phyloP scores from a whole-genome alignment of 2,888 invertebrate genomes.

The Halictus ligatus region DNA sequence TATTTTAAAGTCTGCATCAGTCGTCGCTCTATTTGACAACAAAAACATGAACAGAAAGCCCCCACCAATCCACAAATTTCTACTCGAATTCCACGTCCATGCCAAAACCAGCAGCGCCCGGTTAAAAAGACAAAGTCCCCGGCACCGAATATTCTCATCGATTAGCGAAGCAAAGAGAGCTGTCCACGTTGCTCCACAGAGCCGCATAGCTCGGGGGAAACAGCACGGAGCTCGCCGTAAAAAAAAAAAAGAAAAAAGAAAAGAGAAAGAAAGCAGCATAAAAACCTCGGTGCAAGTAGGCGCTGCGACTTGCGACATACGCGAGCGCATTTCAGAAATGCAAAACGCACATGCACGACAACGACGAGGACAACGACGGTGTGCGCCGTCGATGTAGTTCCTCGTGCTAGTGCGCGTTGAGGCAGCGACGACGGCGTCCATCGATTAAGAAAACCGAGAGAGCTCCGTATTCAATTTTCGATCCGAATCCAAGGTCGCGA shows the following conservation, averaged over 20 bases:
- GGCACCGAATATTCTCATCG: neutral
- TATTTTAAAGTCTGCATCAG: too few species aligned
- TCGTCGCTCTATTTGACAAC: too few species aligned
- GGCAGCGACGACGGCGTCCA: constrained; percentile 20
- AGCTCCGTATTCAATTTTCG: constrained; percentile 46
- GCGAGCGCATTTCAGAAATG: constrained; percentile 51
- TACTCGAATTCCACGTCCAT: neutral
- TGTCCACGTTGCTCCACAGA: neutral
- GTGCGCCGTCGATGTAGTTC: too few species aligned
- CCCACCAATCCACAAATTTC: neutral
- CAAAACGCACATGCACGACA: constrained; percentile 47
- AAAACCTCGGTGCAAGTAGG: constrained; percentile 38
- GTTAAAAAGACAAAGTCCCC: neutral
- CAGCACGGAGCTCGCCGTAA: neutral
- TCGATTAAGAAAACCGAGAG: constrained; percentile 33
- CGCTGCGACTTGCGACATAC: constrained; percentile 47
- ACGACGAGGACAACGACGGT: neutral
- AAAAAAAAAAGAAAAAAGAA: neutral
- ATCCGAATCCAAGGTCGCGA: constrained; percentile 47
- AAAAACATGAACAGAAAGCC: too few species aligned
- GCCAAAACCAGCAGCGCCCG: neutral
- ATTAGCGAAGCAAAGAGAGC: neutral
- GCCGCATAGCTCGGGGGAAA: constrained; percentile 13
- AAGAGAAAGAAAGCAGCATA: neutral
- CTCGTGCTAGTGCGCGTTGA: neutral